Evolutionary conservation across 2,797 vertebrate species (phyloP).

Genomic region (Gallinago stenura): DNA sequence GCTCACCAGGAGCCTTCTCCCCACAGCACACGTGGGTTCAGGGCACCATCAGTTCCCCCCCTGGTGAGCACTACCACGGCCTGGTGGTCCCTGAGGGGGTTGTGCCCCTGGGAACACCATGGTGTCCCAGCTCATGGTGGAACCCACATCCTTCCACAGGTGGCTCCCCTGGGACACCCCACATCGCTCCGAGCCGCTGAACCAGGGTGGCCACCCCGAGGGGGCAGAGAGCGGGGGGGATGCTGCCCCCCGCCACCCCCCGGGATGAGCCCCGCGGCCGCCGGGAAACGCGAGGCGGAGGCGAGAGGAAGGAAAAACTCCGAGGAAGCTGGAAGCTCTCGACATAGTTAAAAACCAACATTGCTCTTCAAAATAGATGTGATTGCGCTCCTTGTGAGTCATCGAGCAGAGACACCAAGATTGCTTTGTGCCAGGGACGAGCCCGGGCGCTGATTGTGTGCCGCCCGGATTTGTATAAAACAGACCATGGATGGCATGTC

Average conservation of each 20-base stretch:
- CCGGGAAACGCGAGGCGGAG: accelerated
- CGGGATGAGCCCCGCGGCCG: accelerated
- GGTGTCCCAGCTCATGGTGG: neutral
- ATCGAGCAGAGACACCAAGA: slow-evolving; percentile 63
- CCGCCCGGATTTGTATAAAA: slow-evolving; percentile 71
- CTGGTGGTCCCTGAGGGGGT: accelerated
- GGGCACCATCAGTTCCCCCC: accelerated
- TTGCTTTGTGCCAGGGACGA: slow-evolving; percentile 78
- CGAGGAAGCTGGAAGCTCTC: slow-evolving; percentile 53
- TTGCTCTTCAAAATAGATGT: slow-evolving; percentile 75
- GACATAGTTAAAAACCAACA: slow-evolving; percentile 61
- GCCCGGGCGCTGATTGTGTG: slow-evolving; percentile 78
- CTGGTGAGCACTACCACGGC: accelerated
- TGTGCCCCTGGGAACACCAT: accelerated
- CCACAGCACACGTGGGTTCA: accelerated
- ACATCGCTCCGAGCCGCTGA: accelerated
- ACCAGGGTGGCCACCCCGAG: accelerated
- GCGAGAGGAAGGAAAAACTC: slow-evolving; percentile 31
- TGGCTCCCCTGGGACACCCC: accelerated
- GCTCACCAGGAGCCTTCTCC: accelerated
- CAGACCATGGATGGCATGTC: slow-evolving; percentile 72
- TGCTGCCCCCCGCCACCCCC: neutral
- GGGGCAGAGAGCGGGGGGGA: neutral
- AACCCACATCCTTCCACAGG: accelerated
- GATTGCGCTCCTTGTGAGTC: slow-evolving; percentile 77